These are phyloP conservation scores for Drosophila sechellia DNA, from an alignment of 1,140 invertebrate species.

Conservation along the genomic window DNA sequence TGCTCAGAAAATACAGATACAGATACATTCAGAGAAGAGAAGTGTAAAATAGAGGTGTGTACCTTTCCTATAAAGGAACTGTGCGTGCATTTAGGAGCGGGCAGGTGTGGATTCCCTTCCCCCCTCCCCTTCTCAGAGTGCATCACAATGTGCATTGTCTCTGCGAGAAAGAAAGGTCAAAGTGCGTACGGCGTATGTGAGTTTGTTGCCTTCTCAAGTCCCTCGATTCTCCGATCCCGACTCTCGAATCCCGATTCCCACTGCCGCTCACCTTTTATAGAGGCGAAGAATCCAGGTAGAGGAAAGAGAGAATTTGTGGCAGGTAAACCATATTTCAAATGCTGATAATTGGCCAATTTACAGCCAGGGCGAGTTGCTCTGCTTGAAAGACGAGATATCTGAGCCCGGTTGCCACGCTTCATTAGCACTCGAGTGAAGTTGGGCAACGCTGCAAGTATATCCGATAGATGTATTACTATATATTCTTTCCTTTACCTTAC, in stretches of 20 bases:
- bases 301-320: slow-evolving; percentile 29
- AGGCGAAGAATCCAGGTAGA: slow-evolving; percentile 52
- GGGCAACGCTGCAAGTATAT: slow-evolving; percentile 32
- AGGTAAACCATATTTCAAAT: slow-evolving; percentile 81
- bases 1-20: slow-evolving; percentile 36
- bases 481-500: neutral
- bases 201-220: slow-evolving; percentile 26
- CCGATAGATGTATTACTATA: no score
- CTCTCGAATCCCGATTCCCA: slow-evolving; percentile 9
- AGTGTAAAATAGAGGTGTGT: slow-evolving; percentile 82
- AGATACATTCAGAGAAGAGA: slow-evolving; percentile 58
- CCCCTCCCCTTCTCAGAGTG: slow-evolving; percentile 4
- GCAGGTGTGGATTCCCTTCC: slow-evolving; percentile 55
- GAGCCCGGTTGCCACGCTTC: slow-evolving; percentile 47
- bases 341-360: slow-evolving; percentile 81
- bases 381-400: slow-evolving; percentile 37
- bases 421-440: slow-evolving; percentile 21
- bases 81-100: slow-evolving; percentile 61
- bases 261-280: slow-evolving; percentile 26
- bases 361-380: slow-evolving; percentile 32
- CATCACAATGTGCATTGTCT: slow-evolving; percentile 70
- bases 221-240: slow-evolving; percentile 2
- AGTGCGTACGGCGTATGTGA: slow-evolving; percentile 49
- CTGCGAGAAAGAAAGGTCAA: slow-evolving; percentile 63
- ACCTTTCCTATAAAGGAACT: slow-evolving; percentile 61